Conservation (phyloP, 2,888 invertebrate species). For the Silvanus unidentatus region DNA sequence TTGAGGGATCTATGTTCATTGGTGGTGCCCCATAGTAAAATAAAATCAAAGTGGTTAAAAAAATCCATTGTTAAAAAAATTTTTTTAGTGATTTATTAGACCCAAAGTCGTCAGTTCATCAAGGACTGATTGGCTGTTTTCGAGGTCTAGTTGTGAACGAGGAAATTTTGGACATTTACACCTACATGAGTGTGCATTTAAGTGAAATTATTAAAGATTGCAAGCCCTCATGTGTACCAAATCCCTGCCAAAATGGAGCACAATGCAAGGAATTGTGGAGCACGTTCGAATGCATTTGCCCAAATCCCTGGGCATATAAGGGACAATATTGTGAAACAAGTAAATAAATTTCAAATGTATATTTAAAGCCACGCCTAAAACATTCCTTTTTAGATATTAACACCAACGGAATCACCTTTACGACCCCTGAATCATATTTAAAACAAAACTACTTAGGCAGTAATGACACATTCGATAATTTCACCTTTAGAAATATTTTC, state of each 20-base stretch:
- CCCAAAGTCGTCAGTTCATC: slow-evolving; percentile 75
- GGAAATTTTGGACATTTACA: slow-evolving; percentile 84
- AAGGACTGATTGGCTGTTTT: slow-evolving; percentile 91
- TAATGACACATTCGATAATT: slow-evolving; percentile 51
- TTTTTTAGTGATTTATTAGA: slow-evolving; percentile 62
- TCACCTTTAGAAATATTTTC: slow-evolving; percentile 65
- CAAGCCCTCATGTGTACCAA: slow-evolving; percentile 89
- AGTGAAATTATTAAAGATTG: slow-evolving; percentile 91
- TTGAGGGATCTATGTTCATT: slow-evolving; percentile 90
- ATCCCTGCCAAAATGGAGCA: slow-evolving; percentile 88
- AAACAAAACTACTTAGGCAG: slow-evolving; percentile 68
- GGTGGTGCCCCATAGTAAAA: slow-evolving; percentile 86
- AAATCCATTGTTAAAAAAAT: not conserved
- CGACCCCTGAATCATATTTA: slow-evolving; percentile 71
- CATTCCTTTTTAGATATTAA: slow-evolving; percentile 81
- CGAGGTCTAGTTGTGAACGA: slow-evolving; percentile 88
- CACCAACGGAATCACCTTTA: slow-evolving; percentile 81
- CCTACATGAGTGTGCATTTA: slow-evolving; percentile 86
- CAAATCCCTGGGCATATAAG: slow-evolving; percentile 87
- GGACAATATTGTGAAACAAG: slow-evolving; percentile 88
- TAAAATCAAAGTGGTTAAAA: not conserved
- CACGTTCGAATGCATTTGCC: slow-evolving; percentile 85
- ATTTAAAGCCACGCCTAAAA: not conserved
- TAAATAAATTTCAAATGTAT: too few species aligned
- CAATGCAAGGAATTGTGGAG: slow-evolving; percentile 90